phyloP scores from a whole-genome alignment of 23 tunicate species.

The Ascidia mentula region DNA sequence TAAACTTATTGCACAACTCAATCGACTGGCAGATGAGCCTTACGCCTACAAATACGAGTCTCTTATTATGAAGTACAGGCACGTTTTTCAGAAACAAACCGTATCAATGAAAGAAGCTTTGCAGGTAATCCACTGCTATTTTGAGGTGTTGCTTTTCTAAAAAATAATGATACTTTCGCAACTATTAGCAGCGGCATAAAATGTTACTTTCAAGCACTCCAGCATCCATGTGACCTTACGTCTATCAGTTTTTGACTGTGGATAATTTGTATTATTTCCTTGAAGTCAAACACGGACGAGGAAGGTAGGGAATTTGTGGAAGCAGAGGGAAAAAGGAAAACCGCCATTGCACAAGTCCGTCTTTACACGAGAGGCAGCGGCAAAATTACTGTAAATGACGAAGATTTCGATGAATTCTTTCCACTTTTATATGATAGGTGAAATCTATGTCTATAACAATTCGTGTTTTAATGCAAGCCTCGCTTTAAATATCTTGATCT shows the following conservation, averaged over 20 bases:
- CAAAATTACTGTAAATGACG: slow-evolving; percentile 58
- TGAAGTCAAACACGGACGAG: slow-evolving; percentile 23
- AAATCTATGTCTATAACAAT: too few species aligned
- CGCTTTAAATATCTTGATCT: too few species aligned
- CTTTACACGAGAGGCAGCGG: slow-evolving; percentile 54
- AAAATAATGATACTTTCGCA: too few species aligned
- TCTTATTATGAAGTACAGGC: slow-evolving; percentile 80
- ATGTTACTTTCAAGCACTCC: too few species aligned
- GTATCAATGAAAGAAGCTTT: not conserved
- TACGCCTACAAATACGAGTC: slow-evolving; percentile 34
- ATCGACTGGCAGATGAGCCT: slow-evolving; percentile 62
- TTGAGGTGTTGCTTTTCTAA: too few species aligned
- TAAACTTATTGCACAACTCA: slow-evolving; percentile 51
- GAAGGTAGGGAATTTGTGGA: slow-evolving; percentile 51
- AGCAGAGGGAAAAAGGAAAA: slow-evolving; percentile 55
- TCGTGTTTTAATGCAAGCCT: too few species aligned
- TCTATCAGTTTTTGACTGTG: too few species aligned
- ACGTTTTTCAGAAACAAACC: not conserved
- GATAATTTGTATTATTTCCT: too few species aligned
- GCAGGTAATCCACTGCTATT: not conserved
- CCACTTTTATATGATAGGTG: slow-evolving; percentile 51
- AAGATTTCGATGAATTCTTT: slow-evolving; percentile 33
- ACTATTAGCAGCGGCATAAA: too few species aligned
- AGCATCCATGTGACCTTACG: too few species aligned
- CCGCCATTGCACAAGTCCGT: slow-evolving; percentile 56